Evolutionary conservation across 2,113 vertebrate species (phyloP), one percentile per base, ranked within the genome.

Genomic region (Nesospiza acunhae): DNA sequence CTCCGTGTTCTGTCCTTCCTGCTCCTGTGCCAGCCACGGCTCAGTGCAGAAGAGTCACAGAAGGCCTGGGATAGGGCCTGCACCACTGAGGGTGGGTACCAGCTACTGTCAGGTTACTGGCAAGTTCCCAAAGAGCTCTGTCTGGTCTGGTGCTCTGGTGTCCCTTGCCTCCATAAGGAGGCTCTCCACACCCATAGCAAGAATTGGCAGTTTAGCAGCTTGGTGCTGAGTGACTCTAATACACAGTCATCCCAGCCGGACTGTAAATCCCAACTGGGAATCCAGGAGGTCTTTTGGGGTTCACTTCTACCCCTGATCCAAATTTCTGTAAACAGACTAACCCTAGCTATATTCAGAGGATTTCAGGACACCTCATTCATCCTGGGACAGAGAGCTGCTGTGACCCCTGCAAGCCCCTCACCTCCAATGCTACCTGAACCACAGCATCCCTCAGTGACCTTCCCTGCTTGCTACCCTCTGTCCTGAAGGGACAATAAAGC

Each of bases 1-100:
- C 64, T 18, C 46, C 0, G 0, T 4, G 19, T 46, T 83, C 6
- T 63, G 62, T 24, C 50, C 3, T 3, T 42, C 64, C 42, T 2
- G 10, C 37, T 79, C 52, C 68, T 0, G 1, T 4, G 46, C 0
- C 0, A 23, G 27, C 0, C 0, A 87, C 42, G n/a, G 74, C 33
- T 69, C 27, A 2, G 6, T 1, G 3, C 53, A 52, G 39, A 46
- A 37, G 41, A 85, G 17, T 50, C 64, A 30, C 27, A 75, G 53
- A 18, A 30, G 16, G 53, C 15, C 21, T 44, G 50, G 30, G 35
- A 66, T 21, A 0, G 1, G 26, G 39, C 31, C 24, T 52, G 39
- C 11, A 41, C 31, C 2, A 9, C 68, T 72, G 58, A 2, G 39
- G 14, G 20, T 49, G 22, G 10, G 28, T 63, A 78, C 33, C 3